Conservation (phyloP, 2,888 invertebrate genomes). For the Aphodius granarius region DNA sequence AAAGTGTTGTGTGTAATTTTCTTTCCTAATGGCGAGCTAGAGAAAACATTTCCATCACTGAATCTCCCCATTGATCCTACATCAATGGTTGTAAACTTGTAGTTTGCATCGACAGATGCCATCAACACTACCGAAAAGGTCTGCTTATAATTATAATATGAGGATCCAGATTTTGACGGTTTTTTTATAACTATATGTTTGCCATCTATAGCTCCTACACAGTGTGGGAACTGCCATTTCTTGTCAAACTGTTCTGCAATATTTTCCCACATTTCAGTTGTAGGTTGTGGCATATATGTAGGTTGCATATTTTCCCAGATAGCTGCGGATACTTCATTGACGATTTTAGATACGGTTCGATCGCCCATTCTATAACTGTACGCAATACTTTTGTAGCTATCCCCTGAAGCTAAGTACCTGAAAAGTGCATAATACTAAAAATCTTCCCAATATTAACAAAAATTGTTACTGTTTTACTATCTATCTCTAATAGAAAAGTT, state of each 20-base stretch:
- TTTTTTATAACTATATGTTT: conserved; percentile 40
- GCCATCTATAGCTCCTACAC: conserved; percentile 38
- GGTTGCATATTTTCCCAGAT: conserved; percentile 33
- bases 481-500: background rate
- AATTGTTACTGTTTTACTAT: background rate
- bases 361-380: conserved; percentile 29
- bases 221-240: conserved; percentile 39
- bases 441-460: background rate
- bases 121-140: conserved; percentile 40
- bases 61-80: conserved; percentile 39
- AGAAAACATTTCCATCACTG: conserved; percentile 39
- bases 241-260: conserved; percentile 33
- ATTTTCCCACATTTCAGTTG: conserved; percentile 32
- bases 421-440: too few species aligned
- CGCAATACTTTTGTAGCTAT: conserved; percentile 29
- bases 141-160: conserved; percentile 42
- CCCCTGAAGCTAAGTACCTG: conserved; percentile 32
- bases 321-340: conserved; percentile 29
- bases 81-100: conserved; percentile 38
- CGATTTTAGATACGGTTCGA: conserved; percentile 35
- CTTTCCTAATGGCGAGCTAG: conserved; percentile 31
- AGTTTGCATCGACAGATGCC: conserved; percentile 38
- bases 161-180: conserved; percentile 38
- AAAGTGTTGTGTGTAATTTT: conserved; percentile 23
- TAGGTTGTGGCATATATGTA: conserved; percentile 31